Evolutionary conservation across 2,113 vertebrate genomes (phyloP), one percentile per base, ranked within the genome.

Genomic region (Clinocottus analis): DNA sequence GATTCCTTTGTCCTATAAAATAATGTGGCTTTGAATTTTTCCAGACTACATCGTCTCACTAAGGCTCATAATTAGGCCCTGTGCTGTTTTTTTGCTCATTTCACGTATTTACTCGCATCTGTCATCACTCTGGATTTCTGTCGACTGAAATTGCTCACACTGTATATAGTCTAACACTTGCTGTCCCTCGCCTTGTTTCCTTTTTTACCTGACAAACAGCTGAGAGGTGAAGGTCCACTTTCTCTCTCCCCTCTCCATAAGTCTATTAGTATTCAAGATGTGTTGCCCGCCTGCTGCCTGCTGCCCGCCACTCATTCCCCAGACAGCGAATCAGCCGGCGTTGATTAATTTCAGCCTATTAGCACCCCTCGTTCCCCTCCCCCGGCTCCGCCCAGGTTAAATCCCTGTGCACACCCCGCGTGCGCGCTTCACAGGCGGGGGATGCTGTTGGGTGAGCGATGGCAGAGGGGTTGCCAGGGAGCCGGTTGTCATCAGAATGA

Each of bases 281-380:
- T 78, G 91, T 87, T 87, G 75, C 88, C 89, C 89, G 90, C 88
- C 83, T 84, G 91, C 88, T 85, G 91, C 88, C 83, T 77, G 86
- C 88, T 89, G 91, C 87, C 90, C 85, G 89, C 90, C 85, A 90
- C 88, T 89, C 89, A 73, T 82, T 91, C 93, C 93, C 95, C 90
- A 90, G 92, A 92, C 90, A 88, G 92, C 86, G 79, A 93, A 93
- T 94, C 93, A 93, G 93, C 90, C 93, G 89, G 92, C 92, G 91
- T 94, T 95, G 95, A 95, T 95, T 95, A 95, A 95, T 95, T 94
- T 94, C 95, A 94, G 93, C 94, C 94, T 95, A 95, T 95, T 95
- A 95, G 93, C 93, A 87, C 91, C 90, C 93, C 89, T 91, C 89
- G 76, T 89, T 92, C 83, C 64, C 80, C 77, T 90, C 91, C 91